phyloP scores from a whole-genome alignment of 64 coral and sea anemone species.

The Astreopora myriophthalma region DNA sequence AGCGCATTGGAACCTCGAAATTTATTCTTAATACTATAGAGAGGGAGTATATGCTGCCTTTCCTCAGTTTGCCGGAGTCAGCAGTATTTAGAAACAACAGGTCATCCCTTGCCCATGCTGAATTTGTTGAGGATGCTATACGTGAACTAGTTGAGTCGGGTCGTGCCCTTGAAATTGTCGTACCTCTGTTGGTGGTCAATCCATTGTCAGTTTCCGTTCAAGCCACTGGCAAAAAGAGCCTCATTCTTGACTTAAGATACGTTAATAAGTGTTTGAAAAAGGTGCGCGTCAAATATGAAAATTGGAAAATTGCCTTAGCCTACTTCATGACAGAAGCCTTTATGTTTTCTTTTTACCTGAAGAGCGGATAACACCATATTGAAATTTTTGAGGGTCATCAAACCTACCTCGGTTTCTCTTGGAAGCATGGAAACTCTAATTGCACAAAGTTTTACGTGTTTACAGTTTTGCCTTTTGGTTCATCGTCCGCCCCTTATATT shows the following conservation, averaged over 20 bases:
- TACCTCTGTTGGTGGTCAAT: slow-evolving; percentile 38
- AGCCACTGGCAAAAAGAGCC: slow-evolving; percentile 19
- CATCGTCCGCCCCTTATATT: slow-evolving; percentile 7
- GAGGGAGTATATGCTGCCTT: slow-evolving; percentile 3
- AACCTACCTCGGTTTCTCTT: background rate
- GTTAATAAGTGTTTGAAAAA: slow-evolving; percentile 48
- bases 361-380: slow-evolving; percentile 25
- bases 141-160: background rate
- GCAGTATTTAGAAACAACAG: slow-evolving; percentile 21
- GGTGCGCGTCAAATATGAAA: slow-evolving; percentile 33
- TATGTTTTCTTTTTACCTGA: slow-evolving; percentile 24
- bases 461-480: slow-evolving; percentile 23
- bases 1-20: background rate
- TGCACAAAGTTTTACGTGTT: background rate
- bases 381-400: background rate
- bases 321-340: background rate
- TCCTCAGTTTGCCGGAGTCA: background rate
- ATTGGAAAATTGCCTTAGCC: slow-evolving; percentile 10
- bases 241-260: slow-evolving; percentile 61
- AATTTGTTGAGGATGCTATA: slow-evolving; percentile 20
- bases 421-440: background rate
- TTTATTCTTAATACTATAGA: slow-evolving; percentile 13
- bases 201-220: slow-evolving; percentile 44
- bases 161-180: background rate
- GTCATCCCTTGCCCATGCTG: background rate